Evolutionary conservation across 2,113 vertebrate species (phyloP).

Genomic region (Acrocephalus arundinaceus): DNA sequence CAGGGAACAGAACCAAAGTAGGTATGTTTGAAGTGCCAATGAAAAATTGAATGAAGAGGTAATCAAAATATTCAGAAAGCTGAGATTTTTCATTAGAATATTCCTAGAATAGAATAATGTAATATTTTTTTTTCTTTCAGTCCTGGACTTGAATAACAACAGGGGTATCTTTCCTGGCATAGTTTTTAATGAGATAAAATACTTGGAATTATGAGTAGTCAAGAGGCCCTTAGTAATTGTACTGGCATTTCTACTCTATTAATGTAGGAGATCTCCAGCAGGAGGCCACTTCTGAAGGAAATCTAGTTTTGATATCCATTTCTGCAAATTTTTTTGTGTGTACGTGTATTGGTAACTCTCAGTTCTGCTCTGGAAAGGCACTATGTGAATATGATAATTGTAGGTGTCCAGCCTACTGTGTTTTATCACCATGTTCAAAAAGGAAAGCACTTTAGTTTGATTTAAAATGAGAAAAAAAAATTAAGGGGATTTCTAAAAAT

Average conservation of each 20-base stretch:
- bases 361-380: neutral
- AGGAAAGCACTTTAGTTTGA: neutral
- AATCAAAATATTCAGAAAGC: neutral
- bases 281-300: neutral
- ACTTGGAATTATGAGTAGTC: neutral
- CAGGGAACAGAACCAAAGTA: neutral
- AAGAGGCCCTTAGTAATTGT: neutral
- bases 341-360: neutral
- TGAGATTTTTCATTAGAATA: neutral
- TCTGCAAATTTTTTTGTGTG: neutral
- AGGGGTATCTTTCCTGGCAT: neutral
- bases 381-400: neutral
- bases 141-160: neutral
- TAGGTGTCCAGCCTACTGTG: neutral
- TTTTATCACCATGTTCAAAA: neutral
- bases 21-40: neutral
- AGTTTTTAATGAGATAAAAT: neutral
- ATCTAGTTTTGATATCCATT: neutral
- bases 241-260: neutral
- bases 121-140: neutral
- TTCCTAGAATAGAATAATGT: neutral
- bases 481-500: neutral
- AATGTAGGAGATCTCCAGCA: neutral
- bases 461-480: neutral
- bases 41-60: neutral